Percentiles rank a stretch among this genome's conserved stretches.
Conservation (phyloP, 2,888 invertebrate genomes). For the Chorisops tibialis region DNA sequence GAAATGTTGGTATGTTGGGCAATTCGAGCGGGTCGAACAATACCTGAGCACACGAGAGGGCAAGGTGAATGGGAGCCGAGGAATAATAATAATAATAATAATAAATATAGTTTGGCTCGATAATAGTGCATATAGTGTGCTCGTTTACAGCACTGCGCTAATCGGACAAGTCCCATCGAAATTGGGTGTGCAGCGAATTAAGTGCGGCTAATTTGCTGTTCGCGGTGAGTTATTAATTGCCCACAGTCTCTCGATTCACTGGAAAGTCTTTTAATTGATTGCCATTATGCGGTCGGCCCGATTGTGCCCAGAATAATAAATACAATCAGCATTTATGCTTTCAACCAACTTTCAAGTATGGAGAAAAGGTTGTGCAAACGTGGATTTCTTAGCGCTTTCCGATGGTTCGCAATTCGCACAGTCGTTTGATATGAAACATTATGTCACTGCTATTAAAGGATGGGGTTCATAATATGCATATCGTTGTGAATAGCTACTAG, state of each 20-base stretch:
- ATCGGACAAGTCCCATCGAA: constrained; percentile 22
- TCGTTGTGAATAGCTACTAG: constrained; percentile 7
- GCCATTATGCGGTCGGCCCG: constrained; percentile 20
- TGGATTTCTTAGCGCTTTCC: no score
- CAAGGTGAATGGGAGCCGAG: background rate
- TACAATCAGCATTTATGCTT: no score
- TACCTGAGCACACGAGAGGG: background rate
- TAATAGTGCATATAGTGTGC: no score
- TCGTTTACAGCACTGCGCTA: no score
- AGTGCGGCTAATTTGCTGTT: constrained; percentile 27
- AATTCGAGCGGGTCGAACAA: constrained; percentile 8
- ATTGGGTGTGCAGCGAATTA: constrained; percentile 31
- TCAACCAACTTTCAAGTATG: no score
- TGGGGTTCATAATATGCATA: constrained; percentile 17
- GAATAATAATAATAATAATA: no score
- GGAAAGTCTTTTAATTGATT: constrained; percentile 28
- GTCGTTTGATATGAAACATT: constrained; percentile 3
- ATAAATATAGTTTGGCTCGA: no score
- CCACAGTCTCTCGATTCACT: constrained; percentile 18
- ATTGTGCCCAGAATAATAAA: constrained; percentile 19
- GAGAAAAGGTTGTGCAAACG: no score
- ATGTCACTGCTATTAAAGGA: constrained; percentile 24
- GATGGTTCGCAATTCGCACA: no score
- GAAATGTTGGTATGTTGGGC: constrained; percentile 23
- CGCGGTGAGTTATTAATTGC: constrained; percentile 27